Evolutionary conservation across 2,888 invertebrate genomes (phyloP), one percentile per base, ranked within the genome.

Genomic region (Apomyelois bistriatella): DNA sequence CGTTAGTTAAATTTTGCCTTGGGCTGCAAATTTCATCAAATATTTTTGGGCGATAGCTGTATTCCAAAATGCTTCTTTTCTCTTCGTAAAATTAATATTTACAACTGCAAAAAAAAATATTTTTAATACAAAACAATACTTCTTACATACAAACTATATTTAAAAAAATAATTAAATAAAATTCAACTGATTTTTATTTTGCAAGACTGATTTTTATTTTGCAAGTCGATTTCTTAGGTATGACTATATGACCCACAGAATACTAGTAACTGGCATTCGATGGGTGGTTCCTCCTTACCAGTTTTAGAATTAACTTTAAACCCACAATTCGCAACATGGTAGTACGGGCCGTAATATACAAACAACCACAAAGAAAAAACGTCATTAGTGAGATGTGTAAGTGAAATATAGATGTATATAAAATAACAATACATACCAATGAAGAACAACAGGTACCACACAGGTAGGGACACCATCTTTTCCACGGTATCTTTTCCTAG

Each of bases 81-180:
- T 13, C 9, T 40, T 22, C 22, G 22, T n/a, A n/a, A 32, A 46
- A 16, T 22, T 22, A n/a, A 37, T 37, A 22, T 52, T 52, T 47
- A 48, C 50, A 55, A 43, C 57, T 71, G 65, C 53, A 71, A 69
- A 58, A 66, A 64, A 52, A 55, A 10, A 50, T 10, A 17, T 43
- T 22, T 4, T 10, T 28, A 43, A 41, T 10, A 32, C 32, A 32
- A 32, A 32, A 4, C 32, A 22, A 22, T 22, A 22, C 22, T 22
- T n/a, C 22, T 22, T 2, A 22, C 22, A n/a, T n/a, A n/a, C n/a
- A n/a, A n/a, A n/a, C n/a, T n/a, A n/a, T 5, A 17, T 17, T 42
- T 15, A 13, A 38, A 38, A 13, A 38, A n/a, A 3, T 36, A 36
- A n/a, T n/a, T n/a, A 36, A 36, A n/a, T 10, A n/a, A 36, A n/a